phyloP scores from a whole-genome alignment of 2,888 invertebrate species.

The Brachylomia viminalis region DNA sequence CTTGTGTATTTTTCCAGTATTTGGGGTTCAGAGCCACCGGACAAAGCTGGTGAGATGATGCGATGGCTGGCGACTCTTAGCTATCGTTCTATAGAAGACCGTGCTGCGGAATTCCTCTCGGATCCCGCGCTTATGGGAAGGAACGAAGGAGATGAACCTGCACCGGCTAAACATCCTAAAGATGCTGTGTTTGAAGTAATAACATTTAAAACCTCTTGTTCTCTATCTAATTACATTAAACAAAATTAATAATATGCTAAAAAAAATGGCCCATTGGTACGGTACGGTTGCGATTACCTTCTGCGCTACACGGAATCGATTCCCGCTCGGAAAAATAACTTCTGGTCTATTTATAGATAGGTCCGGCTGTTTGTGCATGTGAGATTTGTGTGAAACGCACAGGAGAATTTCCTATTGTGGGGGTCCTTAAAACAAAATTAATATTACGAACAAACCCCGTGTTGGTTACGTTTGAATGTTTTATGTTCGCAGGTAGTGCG shows the following conservation, averaged over 20 bases:
- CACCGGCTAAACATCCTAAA: constrained; percentile 77
- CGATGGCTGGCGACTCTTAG: constrained; percentile 86
- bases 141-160: constrained; percentile 64
- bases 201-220: background rate
- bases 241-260: background rate
- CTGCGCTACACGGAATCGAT: background rate
- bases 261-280: background rate
- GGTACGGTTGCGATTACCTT: background rate
- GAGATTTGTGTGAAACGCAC: background rate
- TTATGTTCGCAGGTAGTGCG: constrained; percentile 87
- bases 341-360: background rate
- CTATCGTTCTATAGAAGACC: constrained; percentile 81
- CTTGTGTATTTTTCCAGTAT: constrained; percentile 67
- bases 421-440: background rate
- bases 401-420: background rate
- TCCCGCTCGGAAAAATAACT: background rate
- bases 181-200: constrained; percentile 83
- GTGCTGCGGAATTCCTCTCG: constrained; percentile 73
- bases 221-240: background rate
- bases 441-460: background rate
- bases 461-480: constrained; percentile 7
- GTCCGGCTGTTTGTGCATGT: background rate
- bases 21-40: constrained; percentile 81
- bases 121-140: constrained; percentile 76
- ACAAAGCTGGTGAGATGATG: constrained; percentile 81